Conservation (phyloP, 2,113 vertebrate genomes). For the Loxodonta africana region DNA sequence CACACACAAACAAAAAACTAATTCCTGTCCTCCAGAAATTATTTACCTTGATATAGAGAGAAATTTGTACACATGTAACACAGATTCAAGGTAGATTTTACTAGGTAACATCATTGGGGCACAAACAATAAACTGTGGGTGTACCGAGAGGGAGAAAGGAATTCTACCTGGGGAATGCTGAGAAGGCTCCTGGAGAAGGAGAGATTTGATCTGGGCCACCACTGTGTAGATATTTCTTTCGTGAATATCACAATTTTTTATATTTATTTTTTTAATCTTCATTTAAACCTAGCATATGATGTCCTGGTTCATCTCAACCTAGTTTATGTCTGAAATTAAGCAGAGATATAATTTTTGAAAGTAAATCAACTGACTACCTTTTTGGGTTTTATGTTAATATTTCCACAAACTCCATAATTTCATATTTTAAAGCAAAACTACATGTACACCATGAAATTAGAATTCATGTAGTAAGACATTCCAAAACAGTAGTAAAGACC, state of each 20-base stretch:
- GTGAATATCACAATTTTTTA: not conserved
- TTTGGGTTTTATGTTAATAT: slow-evolving; percentile 52
- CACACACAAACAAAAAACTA: not conserved
- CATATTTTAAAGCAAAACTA: slow-evolving; percentile 45
- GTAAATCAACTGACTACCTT: slow-evolving; percentile 46
- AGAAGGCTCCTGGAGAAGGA: not conserved
- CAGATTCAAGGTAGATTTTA: not conserved
- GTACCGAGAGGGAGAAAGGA: not conserved
- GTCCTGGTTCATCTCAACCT: not conserved
- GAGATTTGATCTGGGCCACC: not conserved
- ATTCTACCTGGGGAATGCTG: not conserved
- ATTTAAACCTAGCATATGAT: not conserved
- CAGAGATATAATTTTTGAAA: slow-evolving; percentile 56
- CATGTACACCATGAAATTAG: slow-evolving; percentile 61
- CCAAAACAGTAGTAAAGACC: slow-evolving; percentile 42
- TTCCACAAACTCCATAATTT: slow-evolving; percentile 9
- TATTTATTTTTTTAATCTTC: slow-evolving; percentile 43
- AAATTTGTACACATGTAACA: not conserved
- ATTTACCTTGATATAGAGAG: not conserved
- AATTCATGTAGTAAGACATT: slow-evolving; percentile 68
- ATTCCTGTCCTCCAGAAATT: not conserved
- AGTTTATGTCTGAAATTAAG: slow-evolving; percentile 51
- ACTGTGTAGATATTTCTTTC: not conserved
- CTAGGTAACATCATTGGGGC: not conserved
- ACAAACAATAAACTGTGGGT: not conserved